Conservation (phyloP, 2,113 vertebrate genomes). For the Malaclemys terrapin region DNA sequence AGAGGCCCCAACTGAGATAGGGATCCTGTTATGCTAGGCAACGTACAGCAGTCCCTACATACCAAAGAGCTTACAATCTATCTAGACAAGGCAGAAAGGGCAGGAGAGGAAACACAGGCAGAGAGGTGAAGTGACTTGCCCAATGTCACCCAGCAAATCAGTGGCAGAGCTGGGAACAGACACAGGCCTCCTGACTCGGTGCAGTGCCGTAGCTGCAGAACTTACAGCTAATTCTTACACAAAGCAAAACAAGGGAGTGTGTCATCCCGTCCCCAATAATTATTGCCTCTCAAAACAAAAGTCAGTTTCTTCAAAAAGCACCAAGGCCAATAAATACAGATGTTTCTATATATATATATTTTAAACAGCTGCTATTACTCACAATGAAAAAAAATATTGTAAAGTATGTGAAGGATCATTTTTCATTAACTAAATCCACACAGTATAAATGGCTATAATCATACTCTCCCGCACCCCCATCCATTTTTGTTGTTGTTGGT, state of each 20-base stretch:
- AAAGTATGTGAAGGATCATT: not conserved
- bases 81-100: not conserved
- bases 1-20: not conserved
- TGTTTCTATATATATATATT: not conserved
- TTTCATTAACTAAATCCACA: not conserved
- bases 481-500: no score
- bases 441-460: not conserved
- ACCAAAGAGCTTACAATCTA: not conserved
- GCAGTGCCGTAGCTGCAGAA: not conserved
- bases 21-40: not conserved
- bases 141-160: not conserved
- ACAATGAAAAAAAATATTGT: not conserved
- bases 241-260: not conserved
- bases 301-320: not conserved
- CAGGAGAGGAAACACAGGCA: not conserved
- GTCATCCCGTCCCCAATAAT: not conserved
- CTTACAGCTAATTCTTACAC: not conserved
- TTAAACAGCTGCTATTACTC: not conserved
- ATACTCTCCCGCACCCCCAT: not conserved
- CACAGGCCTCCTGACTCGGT: not conserved
- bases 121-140: not conserved
- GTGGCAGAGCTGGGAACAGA: not conserved
- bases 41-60: not conserved
- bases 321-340: not conserved
- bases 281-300: not conserved